Evolutionary conservation across 2,888 invertebrate genomes (phyloP).

Genomic region (Metacarcinus magister): DNA sequence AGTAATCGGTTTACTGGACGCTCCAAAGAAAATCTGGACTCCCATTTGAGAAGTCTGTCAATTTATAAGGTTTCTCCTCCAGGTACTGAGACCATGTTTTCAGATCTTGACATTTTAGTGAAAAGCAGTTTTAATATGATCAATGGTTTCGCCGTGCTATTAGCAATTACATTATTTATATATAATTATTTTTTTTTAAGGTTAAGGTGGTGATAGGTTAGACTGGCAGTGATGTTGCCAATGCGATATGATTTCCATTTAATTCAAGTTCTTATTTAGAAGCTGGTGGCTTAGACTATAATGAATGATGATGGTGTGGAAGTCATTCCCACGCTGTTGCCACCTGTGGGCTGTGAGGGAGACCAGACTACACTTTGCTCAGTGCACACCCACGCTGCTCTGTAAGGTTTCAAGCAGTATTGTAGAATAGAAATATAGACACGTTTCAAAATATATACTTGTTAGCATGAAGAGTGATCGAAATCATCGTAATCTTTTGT

Average conservation of each 20-base stretch:
- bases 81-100: neutral
- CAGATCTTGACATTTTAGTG: neutral
- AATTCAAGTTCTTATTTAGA: neutral
- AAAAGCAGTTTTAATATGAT: neutral
- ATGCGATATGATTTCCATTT: too few relatives aligned
- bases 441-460: neutral
- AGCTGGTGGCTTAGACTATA: neutral
- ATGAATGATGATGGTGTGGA: too few relatives aligned
- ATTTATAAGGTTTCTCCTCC: neutral
- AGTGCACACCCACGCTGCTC: neutral
- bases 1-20: conserved; percentile 34
- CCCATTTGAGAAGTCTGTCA: neutral
- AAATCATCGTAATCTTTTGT: neutral
- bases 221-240: neutral
- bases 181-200: neutral
- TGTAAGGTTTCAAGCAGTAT: neutral
- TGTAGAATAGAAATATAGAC: neutral
- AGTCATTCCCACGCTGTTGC: too few relatives aligned
- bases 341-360: too few relatives aligned
- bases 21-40: conserved; percentile 7
- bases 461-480: neutral
- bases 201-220: neutral
- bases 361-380: neutral
- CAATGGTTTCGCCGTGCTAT: neutral
- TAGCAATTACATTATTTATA: neutral